Conservation (phyloP, 2,888 invertebrate genomes). For the Steromphala cineraria region DNA sequence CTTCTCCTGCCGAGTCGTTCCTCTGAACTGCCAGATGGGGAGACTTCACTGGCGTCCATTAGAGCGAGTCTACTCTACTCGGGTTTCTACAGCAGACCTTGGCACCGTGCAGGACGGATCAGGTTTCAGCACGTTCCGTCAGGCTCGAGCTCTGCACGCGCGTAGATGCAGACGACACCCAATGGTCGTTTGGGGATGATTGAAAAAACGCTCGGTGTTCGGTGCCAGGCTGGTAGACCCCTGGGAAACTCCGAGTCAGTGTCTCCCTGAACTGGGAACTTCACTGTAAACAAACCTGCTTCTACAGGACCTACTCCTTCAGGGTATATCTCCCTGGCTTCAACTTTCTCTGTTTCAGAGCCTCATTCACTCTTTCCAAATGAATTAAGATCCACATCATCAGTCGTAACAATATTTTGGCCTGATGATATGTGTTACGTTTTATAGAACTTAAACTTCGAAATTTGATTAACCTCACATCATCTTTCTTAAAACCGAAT, state of each 20-base stretch:
- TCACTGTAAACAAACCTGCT: too few species aligned
- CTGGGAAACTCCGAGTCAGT: not conserved
- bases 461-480: too few species aligned
- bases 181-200: slow-evolving; percentile 10
- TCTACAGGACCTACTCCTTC: too few species aligned
- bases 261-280: too few species aligned
- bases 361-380: too few species aligned
- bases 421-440: too few species aligned
- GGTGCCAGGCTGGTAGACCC: not conserved
- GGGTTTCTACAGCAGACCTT: not conserved
- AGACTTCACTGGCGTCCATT: slow-evolving; percentile 10
- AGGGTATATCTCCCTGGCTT: not conserved
- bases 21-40: slow-evolving; percentile 19
- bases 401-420: too few species aligned
- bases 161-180: slow-evolving; percentile 14
- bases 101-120: slow-evolving; percentile 3
- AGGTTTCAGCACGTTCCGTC: not conserved
- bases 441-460: too few species aligned
- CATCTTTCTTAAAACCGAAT: too few species aligned
- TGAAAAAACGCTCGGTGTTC: not conserved
- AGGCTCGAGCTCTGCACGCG: slow-evolving; percentile 21
- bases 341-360: not conserved
- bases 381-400: too few species aligned
- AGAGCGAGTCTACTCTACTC: slow-evolving; percentile 11
- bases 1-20: slow-evolving; percentile 19